phyloP scores from a whole-genome alignment of 2,797 vertebrate genomes.

The Parauchenoglanis punctatus region DNA sequence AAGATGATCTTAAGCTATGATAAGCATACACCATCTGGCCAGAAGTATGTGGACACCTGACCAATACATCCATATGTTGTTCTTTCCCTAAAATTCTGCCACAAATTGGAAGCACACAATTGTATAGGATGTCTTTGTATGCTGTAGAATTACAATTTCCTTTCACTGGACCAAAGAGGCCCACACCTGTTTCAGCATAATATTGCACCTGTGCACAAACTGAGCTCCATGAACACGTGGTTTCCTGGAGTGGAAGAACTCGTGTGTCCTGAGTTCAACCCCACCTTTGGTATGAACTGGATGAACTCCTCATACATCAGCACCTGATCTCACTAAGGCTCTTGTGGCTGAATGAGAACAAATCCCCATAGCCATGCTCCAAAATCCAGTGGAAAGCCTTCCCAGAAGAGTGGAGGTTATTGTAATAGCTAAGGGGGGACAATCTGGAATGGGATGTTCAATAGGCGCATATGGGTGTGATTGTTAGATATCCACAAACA shows the following conservation, averaged over 20 bases:
- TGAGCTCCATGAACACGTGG: neutral
- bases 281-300: neutral
- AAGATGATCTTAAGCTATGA: neutral
- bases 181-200: neutral
- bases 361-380: no score
- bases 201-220: no score
- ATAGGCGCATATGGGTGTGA: no score
- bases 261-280: neutral
- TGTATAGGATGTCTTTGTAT: neutral
- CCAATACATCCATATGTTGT: neutral
- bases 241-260: neutral
- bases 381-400: no score
- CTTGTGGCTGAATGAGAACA: no score
- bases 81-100: neutral
- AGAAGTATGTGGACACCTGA: neutral
- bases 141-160: no score
- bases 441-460: neutral
- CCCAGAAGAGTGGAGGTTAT: no score
- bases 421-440: no score
- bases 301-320: neutral
- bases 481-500: neutral
- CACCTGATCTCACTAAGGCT: no score
- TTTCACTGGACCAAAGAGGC: no score
- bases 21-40: neutral
- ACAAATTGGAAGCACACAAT: neutral